Evolutionary conservation across 2,888 invertebrate species (phyloP).

Genomic region (Idaea aversata): DNA sequence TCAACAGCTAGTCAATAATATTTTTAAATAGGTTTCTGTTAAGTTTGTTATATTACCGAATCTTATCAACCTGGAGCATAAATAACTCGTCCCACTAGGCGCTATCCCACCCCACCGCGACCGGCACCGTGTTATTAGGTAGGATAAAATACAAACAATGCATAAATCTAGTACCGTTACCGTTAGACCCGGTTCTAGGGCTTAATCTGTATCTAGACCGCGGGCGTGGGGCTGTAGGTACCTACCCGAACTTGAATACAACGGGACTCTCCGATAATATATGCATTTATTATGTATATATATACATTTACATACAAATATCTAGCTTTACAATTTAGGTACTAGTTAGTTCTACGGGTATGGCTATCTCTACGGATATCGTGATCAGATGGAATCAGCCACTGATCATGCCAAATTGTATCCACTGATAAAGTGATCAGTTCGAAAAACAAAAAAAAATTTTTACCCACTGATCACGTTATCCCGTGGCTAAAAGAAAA

Average conservation of each 20-base stretch:
- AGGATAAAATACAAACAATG: not conserved
- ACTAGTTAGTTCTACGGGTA: no score
- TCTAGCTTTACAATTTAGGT: no score
- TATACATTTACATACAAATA: no score
- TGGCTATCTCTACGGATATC: no score
- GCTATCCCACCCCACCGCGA: not conserved
- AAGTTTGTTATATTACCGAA: not conserved
- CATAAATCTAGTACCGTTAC: not conserved
- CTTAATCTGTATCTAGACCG: not conserved
- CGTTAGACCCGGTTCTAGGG: not conserved
- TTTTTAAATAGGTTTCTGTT: no score
- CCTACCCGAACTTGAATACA: not conserved
- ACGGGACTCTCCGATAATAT: not conserved
- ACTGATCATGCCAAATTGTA: no score
- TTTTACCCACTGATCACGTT: no score
- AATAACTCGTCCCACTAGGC: not conserved
- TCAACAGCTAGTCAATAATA: no score
- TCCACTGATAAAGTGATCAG: no score
- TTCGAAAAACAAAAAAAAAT: no score
- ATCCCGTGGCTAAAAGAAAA: no score
- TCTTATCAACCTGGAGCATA: not conserved
- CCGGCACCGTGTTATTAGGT: not conserved
- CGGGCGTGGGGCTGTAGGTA: not conserved
- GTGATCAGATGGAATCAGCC: no score
- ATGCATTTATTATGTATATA: not conserved